Conservation (phyloP, 2,888 invertebrate species). For the Xiphydria camelus region DNA sequence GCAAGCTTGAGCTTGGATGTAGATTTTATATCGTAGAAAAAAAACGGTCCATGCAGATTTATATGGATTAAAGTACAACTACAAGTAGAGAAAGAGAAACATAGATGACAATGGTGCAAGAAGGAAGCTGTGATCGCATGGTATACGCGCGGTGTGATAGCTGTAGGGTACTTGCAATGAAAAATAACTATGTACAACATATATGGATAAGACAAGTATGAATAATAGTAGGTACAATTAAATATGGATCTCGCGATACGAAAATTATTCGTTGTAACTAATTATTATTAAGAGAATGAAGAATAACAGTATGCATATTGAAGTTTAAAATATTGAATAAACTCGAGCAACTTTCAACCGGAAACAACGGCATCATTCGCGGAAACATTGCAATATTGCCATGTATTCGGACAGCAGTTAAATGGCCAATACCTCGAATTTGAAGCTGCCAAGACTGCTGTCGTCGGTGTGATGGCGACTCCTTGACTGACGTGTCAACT, state of each 20-base stretch:
- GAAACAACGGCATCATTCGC: no score
- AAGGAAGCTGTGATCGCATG: conserved; percentile 20
- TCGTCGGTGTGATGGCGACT: conserved; percentile 71
- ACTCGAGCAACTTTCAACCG: no score
- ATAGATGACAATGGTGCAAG: conserved; percentile 30
- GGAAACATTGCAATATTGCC: no score
- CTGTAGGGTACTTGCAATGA: neutral
- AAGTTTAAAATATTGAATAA: no score
- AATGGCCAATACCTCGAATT: conserved; percentile 64
- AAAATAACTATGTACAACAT: neutral
- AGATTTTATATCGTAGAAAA: conserved; percentile 6
- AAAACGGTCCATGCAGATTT: conserved; percentile 4
- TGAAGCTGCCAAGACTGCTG: conserved; percentile 71
- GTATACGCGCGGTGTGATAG: neutral
- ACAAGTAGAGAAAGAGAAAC: conserved; percentile 21
- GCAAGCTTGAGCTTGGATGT: conserved; percentile 1
- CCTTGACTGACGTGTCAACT: conserved; percentile 56
- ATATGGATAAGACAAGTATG: no score
- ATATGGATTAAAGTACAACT: conserved; percentile 7
- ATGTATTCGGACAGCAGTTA: conserved; percentile 6
- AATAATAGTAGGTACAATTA: no score
- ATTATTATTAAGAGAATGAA: no score
- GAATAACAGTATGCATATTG: no score
- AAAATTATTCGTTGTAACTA: no score
- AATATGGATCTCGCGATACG: no score